These are phyloP conservation scores for Hypolimnas misippus DNA, from an alignment of 2,888 invertebrate genomes.

Conservation along the genomic window DNA sequence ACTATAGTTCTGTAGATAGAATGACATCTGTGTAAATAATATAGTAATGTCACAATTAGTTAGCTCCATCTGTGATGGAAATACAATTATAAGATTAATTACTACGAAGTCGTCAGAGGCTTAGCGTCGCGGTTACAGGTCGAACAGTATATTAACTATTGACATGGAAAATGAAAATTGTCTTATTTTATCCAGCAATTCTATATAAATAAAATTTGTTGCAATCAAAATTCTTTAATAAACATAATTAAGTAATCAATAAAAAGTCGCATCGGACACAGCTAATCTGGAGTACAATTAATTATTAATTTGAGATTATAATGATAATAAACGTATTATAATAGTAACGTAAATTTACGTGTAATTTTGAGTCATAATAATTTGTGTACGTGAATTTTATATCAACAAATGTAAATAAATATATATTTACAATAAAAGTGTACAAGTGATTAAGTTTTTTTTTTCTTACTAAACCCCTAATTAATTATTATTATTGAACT, in stretches of 20 bases:
- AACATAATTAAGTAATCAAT: too few relatives aligned
- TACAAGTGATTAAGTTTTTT: conserved; percentile 17
- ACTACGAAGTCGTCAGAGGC: conserved; percentile 30
- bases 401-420: conserved; percentile 46
- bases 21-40: conserved; percentile 44
- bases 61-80: conserved; percentile 41
- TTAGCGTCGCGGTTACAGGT: conserved; percentile 4
- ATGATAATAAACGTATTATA: conserved; percentile 9
- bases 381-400: conserved; percentile 44
- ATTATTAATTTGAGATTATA: conserved; percentile 36
- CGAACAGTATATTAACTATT: background rate
- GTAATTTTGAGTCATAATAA: conserved; percentile 48
- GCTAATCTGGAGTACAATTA: conserved; percentile 28
- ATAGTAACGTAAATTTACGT: conserved; percentile 22
- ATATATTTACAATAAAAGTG: conserved; percentile 45
- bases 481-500: background rate
- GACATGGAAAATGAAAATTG: background rate
- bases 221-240: too few relatives aligned
- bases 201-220: background rate
- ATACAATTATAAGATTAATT: conserved; percentile 19
- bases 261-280: conserved; percentile 1
- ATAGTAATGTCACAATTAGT: conserved; percentile 38
- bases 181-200: background rate
- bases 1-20: conserved; percentile 40
- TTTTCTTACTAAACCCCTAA: background rate